A percentile compares a stretch with the other conserved stretches of the same genome.
Conservation (phyloP, 2,888 invertebrate species). For the Hirtodrosophila histrioides region DNA sequence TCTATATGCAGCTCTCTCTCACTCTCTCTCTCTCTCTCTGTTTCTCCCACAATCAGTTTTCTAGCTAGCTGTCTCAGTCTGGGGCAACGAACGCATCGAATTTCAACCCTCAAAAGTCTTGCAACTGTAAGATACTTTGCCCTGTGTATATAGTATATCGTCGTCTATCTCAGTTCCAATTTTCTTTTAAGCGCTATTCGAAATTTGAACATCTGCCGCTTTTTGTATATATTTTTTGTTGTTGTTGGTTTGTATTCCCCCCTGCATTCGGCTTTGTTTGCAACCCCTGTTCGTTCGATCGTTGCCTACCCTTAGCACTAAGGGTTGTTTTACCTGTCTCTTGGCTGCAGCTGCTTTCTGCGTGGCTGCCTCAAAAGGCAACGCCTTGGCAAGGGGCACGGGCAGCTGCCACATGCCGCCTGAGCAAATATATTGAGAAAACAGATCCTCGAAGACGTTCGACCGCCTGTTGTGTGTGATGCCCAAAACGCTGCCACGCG, state of each 20-base stretch:
- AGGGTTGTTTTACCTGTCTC: conserved; percentile 66
- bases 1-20: conserved; percentile 38
- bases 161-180: conserved; percentile 43
- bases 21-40: conserved; percentile 6
- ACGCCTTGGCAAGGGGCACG: conserved; percentile 40
- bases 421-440: conserved; percentile 58
- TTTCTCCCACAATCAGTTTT: too few relatives aligned
- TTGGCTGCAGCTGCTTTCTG: conserved; percentile 57
- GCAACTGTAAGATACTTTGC: conserved; percentile 34
- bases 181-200: conserved; percentile 48
- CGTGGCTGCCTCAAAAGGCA: conserved; percentile 54
- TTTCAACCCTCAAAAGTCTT: conserved; percentile 68
- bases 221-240: conserved; percentile 22
- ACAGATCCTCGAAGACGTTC: conserved; percentile 15
- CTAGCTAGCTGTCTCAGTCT: conserved; percentile 1
- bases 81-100: conserved; percentile 62
- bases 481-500: conserved; percentile 75
- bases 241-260: neutral
- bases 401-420: conserved; percentile 82
- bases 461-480: conserved; percentile 12
- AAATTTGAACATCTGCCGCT: conserved; percentile 80
- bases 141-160: conserved; percentile 5
- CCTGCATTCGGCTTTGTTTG: conserved; percentile 8
- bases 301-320: conserved; percentile 55
- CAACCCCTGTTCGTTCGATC: conserved; percentile 65